A percentile compares a stretch with the other conserved stretches of the same genome.
phyloP scores from a whole-genome alignment of 2,797 vertebrate genomes.

The Rhabdomys pumilio region DNA sequence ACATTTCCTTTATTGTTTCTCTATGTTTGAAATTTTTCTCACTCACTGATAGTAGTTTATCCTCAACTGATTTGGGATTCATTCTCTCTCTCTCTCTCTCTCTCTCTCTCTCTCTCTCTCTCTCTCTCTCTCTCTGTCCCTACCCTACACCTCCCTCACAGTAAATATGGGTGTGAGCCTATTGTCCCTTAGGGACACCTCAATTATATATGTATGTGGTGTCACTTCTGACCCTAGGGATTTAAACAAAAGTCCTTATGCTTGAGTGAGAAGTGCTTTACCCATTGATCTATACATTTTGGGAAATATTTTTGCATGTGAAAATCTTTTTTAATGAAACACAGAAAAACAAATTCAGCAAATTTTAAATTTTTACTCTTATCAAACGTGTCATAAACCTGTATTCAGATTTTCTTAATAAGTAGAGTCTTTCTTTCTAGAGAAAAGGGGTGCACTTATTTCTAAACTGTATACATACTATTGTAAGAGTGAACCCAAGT shows the following conservation, averaged over 20 bases:
- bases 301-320: background rate
- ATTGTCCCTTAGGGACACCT: background rate
- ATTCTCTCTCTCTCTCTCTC: background rate
- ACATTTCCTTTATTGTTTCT: background rate
- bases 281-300: background rate
- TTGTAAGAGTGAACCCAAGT: background rate
- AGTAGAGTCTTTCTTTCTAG: background rate
- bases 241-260: too few species aligned
- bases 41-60: background rate
- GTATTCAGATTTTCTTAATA: slow-evolving; percentile 28
- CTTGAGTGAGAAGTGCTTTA: background rate
- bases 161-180: background rate
- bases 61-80: background rate
- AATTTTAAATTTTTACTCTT: slow-evolving; percentile 52
- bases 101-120: background rate
- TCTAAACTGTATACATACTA: background rate
- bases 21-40: slow-evolving; percentile 54
- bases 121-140: background rate
- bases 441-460: background rate
- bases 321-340: background rate
- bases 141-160: background rate
- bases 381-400: slow-evolving; percentile 44
- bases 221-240: background rate
- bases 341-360: background rate
- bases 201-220: background rate